Evolutionary conservation across 2,113 vertebrate genomes (phyloP).

Genomic region (Gobiocypris rarus): DNA sequence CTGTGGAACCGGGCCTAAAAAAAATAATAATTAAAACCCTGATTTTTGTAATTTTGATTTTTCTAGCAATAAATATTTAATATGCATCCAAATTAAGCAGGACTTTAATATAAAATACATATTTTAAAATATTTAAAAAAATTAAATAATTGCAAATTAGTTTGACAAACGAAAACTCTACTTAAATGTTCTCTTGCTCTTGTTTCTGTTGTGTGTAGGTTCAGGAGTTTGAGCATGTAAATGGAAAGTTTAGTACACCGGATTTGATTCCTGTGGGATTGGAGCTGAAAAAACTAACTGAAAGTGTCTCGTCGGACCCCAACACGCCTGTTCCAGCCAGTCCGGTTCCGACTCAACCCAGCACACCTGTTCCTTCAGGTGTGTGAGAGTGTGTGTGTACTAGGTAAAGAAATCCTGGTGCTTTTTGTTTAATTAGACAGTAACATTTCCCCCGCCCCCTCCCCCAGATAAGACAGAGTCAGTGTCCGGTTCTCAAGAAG

Average conservation of each 20-base stretch:
- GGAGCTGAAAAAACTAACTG: conserved; percentile 84
- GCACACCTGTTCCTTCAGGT: conserved; percentile 75
- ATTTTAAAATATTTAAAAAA: not conserved
- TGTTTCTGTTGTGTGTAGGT: conserved; percentile 75
- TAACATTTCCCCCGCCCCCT: not conserved
- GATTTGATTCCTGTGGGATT: conserved; percentile 87
- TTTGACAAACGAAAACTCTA: not conserved
- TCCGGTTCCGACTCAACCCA: conserved; percentile 79
- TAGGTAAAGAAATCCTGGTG: not conserved
- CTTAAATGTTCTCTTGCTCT: not conserved
- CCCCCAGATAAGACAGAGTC: conserved; percentile 82
- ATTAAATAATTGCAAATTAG: not conserved
- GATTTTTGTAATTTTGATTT: too few relatives aligned
- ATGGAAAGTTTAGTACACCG: conserved; percentile 93
- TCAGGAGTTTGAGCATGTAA: conserved; percentile 97
- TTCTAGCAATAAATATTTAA: not conserved
- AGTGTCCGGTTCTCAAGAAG: conserved; percentile 76
- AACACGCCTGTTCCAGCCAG: conserved; percentile 90
- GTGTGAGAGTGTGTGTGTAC: conserved; percentile 17
- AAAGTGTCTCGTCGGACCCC: conserved; percentile 88
- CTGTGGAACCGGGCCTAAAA: too few relatives aligned
- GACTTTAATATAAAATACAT: not conserved
- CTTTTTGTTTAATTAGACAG: not conserved
- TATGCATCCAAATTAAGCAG: not conserved
- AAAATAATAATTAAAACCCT: too few relatives aligned